A percentile compares a stretch with the other conserved stretches of the same genome.
Conservation (phyloP, 2,888 invertebrate genomes). For the Ormyrus labotus region DNA sequence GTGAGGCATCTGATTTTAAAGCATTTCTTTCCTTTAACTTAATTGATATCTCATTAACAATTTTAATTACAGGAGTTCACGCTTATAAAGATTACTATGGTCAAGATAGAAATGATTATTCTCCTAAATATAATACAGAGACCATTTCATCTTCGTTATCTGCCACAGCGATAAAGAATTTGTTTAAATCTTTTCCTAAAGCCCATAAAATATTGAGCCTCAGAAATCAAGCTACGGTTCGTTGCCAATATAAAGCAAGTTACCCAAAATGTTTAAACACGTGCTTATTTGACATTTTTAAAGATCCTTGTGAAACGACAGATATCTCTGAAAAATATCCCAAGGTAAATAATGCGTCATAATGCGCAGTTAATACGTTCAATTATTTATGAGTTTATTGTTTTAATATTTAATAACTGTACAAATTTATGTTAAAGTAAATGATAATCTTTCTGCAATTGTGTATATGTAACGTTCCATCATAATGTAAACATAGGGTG, state of each 20-base stretch:
- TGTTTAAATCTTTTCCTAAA: conserved; percentile 28
- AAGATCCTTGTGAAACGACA: conserved; percentile 70
- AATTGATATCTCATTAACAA: not conserved
- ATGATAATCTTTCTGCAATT: too few species aligned
- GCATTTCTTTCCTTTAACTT: not conserved
- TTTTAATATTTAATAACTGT: too few species aligned
- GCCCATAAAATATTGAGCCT: conserved; percentile 56
- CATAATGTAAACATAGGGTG: too few species aligned
- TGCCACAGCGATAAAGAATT: conserved; percentile 58
- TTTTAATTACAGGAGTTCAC: conserved; percentile 41
- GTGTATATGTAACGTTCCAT: too few species aligned
- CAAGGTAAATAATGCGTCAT: conserved; percentile 59
- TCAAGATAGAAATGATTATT: conserved; percentile 60
- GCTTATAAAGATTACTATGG: conserved; percentile 64
- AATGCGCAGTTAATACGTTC: not conserved
- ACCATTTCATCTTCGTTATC: conserved; percentile 61
- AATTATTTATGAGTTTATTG: not conserved
- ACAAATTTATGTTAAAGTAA: too few species aligned
- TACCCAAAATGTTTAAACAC: conserved; percentile 59
- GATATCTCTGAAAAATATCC: conserved; percentile 65
- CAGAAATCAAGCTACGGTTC: conserved; percentile 58
- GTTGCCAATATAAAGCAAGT: conserved; percentile 57
- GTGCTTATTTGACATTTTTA: conserved; percentile 67
- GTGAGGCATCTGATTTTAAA: conserved; percentile 51
- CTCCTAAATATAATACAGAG: conserved; percentile 64